Percentiles rank a stretch among this genome's conserved stretches.
Conservation (phyloP, 2,888 invertebrate genomes). For the Zootermopsis nevadensis region DNA sequence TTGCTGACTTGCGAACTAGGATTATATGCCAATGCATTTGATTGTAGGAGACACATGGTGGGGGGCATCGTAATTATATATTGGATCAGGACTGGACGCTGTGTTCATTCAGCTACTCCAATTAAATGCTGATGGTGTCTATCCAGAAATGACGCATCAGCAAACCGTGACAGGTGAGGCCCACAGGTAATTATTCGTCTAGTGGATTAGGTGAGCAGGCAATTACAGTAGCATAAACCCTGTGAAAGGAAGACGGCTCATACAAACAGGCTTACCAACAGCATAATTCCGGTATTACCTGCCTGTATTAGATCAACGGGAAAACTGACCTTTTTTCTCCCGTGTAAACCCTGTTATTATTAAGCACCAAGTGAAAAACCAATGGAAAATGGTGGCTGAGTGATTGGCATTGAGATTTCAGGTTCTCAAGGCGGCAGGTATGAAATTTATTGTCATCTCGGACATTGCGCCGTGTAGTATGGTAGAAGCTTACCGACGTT, state of each 20-base stretch:
- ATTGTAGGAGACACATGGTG: background rate
- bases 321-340: no score
- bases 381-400: no score
- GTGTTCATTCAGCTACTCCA: background rate
- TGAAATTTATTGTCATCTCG: no score
- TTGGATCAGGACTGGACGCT: background rate
- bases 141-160: slow-evolving; percentile 15
- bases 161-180: background rate
- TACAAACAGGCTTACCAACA: background rate
- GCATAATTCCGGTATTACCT: no score
- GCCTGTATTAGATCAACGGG: no score
- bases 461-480: no score
- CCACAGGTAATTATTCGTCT: background rate
- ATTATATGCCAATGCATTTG: background rate
- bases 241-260: background rate
- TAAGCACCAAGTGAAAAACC: no score
- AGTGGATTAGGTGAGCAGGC: background rate
- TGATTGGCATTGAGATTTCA: no score
- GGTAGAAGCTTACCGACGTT: no score
- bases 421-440: no score
- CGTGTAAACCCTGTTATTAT: no score
- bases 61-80: background rate
- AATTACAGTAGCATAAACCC: background rate
- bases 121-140: slow-evolving; percentile 28
- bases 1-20: background rate